Conservation (phyloP, 2,113 vertebrate species). For the Chloropsis cyanopogon region DNA sequence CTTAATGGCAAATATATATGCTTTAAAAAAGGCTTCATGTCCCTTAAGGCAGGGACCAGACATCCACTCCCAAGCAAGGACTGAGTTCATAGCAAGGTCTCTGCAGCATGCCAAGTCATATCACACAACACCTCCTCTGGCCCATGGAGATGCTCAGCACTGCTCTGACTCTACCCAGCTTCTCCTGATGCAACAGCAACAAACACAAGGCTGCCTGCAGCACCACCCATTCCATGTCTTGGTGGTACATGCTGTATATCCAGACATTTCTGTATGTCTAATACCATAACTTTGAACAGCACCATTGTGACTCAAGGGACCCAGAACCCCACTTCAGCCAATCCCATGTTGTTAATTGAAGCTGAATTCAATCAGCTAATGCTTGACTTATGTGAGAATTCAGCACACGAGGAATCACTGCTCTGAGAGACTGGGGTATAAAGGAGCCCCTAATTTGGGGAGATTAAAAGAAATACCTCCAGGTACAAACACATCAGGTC, state of each 20-base stretch:
- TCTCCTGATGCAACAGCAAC: background rate
- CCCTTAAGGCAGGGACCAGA: background rate
- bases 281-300: background rate
- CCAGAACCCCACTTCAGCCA: background rate
- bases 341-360: background rate
- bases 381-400: background rate
- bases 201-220: background rate
- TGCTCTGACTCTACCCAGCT: background rate
- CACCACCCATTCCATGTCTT: background rate
- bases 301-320: background rate
- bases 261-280: background rate
- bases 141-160: background rate
- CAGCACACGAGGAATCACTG: background rate
- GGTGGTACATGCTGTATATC: background rate
- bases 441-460: background rate
- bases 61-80: background rate
- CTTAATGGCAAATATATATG: background rate
- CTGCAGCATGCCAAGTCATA: background rate
- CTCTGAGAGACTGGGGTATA: background rate
- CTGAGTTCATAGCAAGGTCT: slow-evolving; percentile 13
- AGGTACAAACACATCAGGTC: background rate
- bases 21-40: slow-evolving; percentile 6
- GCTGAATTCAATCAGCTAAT: background rate
- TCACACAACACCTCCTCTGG: background rate
- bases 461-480: background rate